phyloP scores from a whole-genome alignment of 2,888 invertebrate species.

The Pheosia tremula region DNA sequence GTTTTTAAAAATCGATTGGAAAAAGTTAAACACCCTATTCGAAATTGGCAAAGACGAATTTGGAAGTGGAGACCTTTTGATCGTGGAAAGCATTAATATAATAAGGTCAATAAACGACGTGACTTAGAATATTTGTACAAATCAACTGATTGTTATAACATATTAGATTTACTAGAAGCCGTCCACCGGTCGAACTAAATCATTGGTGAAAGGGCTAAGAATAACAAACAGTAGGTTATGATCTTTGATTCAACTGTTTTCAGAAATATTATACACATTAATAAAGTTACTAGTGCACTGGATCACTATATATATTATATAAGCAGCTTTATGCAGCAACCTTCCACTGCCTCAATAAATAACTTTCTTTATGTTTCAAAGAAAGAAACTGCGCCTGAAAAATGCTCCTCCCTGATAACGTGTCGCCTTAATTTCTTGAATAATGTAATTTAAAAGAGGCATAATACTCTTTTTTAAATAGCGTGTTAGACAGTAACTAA shows the following conservation, averaged over 20 bases:
- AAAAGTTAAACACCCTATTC: not conserved
- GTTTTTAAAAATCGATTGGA: constrained; percentile 1
- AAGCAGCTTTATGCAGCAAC: not conserved
- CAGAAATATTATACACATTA: not conserved
- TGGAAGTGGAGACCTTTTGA: too few species aligned
- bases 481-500: not conserved
- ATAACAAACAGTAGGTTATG: too few species aligned
- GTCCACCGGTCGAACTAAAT: too few species aligned
- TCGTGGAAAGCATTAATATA: too few species aligned
- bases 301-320: not conserved
- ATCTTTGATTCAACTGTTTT: too few species aligned
- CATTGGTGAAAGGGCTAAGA: too few species aligned
- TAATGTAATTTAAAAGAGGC: not conserved
- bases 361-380: not conserved
- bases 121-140: too few species aligned
- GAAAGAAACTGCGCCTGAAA: not conserved
- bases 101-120: too few species aligned
- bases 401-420: not conserved
- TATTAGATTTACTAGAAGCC: too few species aligned
- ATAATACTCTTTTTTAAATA: not conserved
- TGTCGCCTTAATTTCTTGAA: not conserved
- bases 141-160: too few species aligned
- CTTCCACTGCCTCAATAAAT: not conserved
- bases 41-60: too few species aligned
- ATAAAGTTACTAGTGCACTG: not conserved